phyloP scores from a whole-genome alignment of 2,113 vertebrate species.

The Chloropsis cyanopogon region DNA sequence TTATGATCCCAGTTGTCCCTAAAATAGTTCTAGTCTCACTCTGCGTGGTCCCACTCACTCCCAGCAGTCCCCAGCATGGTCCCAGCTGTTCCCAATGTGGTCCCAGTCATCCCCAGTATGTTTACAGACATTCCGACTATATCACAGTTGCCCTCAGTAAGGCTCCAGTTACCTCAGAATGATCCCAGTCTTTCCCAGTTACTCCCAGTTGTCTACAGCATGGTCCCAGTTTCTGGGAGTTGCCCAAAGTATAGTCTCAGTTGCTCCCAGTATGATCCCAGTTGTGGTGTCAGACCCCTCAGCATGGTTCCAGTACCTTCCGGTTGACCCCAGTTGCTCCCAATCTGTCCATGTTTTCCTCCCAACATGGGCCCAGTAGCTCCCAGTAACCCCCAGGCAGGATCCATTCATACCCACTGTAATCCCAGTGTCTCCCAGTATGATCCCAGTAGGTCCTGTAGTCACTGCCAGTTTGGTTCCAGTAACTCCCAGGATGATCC shows the following conservation, averaged over 20 bases:
- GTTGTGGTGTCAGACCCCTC: not conserved
- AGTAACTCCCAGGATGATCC: not conserved
- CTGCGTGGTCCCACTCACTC: not conserved
- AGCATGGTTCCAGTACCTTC: not conserved
- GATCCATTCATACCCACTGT: not conserved
- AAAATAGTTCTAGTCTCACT: not conserved
- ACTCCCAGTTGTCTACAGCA: not conserved
- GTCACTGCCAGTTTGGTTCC: too few relatives aligned
- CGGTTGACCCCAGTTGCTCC: not conserved
- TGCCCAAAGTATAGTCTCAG: not conserved
- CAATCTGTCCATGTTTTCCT: not conserved
- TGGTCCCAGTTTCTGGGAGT: not conserved
- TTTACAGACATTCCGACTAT: not conserved
- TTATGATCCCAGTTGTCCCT: not conserved
- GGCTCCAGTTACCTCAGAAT: not conserved
- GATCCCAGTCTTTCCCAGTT: too few relatives aligned
- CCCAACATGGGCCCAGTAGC: not conserved
- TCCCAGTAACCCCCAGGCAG: not conserved
- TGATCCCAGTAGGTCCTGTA: too few relatives aligned
- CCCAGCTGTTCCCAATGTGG: not conserved
- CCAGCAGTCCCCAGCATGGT: not conserved
- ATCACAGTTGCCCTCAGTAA: not conserved
- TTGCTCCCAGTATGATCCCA: too few relatives aligned
- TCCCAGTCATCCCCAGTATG: not conserved
- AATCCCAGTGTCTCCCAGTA: not conserved